Evolutionary conservation across 92 coral and sea anemone genomes (phyloP).

Genomic region (Epizoanthus rinbou): DNA sequence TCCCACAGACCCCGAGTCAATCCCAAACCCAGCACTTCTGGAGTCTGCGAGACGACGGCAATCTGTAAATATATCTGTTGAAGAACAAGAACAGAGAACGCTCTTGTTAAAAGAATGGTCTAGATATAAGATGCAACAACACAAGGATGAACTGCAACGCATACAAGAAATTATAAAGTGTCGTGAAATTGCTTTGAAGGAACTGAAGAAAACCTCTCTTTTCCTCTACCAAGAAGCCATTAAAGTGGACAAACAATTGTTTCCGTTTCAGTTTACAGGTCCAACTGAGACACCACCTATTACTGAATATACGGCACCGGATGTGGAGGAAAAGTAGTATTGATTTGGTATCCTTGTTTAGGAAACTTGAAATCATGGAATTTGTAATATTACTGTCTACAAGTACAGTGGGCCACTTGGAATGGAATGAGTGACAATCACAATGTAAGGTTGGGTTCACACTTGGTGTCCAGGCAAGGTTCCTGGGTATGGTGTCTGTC

Average conservation of each 20-base stretch:
- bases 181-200: slow-evolving; percentile 91
- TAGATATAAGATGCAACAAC: slow-evolving; percentile 89
- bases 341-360: neutral
- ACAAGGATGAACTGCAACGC: slow-evolving; percentile 86
- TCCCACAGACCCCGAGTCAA: slow-evolving; percentile 89
- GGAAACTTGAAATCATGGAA: too few relatives aligned
- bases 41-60: slow-evolving; percentile 67
- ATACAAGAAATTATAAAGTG: slow-evolving; percentile 82
- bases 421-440: too few relatives aligned
- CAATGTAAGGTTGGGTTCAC: too few relatives aligned
- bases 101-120: slow-evolving; percentile 95
- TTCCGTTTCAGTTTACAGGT: slow-evolving; percentile 86
- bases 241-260: slow-evolving; percentile 76
- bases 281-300: slow-evolving; percentile 97
- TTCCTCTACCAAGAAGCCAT: slow-evolving; percentile 87
- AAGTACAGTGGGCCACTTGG: too few relatives aligned
- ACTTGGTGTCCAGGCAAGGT: too few relatives aligned
- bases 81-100: slow-evolving; percentile 79
- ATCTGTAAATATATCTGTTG: slow-evolving; percentile 56
- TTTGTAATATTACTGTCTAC: too few relatives aligned
- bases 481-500: too few relatives aligned
- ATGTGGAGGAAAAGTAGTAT: slow-evolving; percentile 67
- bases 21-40: slow-evolving; percentile 65
- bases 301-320: slow-evolving; percentile 88
- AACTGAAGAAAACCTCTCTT: slow-evolving; percentile 80